Conservation (phyloP, 2,888 invertebrate genomes). For the Oxyteleia sp. region DNA sequence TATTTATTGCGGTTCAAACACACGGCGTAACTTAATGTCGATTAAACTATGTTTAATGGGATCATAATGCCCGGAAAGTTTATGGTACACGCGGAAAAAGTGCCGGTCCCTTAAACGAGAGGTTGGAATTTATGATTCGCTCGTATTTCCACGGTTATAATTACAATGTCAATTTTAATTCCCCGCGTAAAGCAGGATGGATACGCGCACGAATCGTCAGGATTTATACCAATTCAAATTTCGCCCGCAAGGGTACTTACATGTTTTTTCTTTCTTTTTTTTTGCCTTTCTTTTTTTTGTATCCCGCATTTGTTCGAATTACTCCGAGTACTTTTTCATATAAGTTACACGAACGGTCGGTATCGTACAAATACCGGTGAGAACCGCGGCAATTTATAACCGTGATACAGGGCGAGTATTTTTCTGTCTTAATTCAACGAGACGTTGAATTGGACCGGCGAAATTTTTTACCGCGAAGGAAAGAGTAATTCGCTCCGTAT, state of each 20-base stretch:
- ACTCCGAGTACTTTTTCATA: too few relatives aligned
- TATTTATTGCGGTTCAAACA: constrained; percentile 39
- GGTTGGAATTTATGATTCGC: constrained; percentile 39
- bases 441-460: constrained; percentile 10
- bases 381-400: constrained; percentile 15
- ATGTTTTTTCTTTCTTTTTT: too few relatives aligned
- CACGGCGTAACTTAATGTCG: constrained; percentile 25
- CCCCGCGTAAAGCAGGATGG: background rate
- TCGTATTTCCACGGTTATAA: constrained; percentile 13
- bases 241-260: too few relatives aligned
- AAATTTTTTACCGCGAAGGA: constrained; percentile 17
- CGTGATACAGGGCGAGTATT: background rate
- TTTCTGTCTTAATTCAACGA: constrained; percentile 15
- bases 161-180: constrained; percentile 22
- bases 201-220: constrained; percentile 5
- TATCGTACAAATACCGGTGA: background rate
- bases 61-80: constrained; percentile 8
- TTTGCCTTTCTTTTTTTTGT: too few relatives aligned
- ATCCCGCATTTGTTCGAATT: too few relatives aligned
- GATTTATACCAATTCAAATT: too few relatives aligned
- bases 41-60: constrained; percentile 34
- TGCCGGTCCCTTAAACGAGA: constrained; percentile 4
- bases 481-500: constrained; percentile 36
- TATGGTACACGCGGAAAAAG: background rate
- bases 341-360: background rate